Conservation (phyloP, 2,888 invertebrate genomes). For the Dascillus cervinus region DNA sequence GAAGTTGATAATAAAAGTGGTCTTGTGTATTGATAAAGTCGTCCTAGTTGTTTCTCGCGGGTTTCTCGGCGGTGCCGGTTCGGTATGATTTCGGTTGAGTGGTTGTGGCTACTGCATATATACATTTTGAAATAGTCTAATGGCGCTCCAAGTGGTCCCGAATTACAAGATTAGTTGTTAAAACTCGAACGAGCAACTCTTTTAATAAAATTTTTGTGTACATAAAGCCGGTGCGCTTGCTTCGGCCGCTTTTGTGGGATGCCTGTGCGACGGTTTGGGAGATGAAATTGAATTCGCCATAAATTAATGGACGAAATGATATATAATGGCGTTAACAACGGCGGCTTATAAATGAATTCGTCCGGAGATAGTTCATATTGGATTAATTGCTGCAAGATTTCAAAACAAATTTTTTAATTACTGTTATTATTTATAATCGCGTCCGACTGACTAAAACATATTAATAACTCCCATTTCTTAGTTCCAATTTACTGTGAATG, state of each 20-base stretch:
- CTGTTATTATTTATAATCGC: constrained; percentile 10
- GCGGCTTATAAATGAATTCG: no score
- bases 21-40: no score
- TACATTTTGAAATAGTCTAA: constrained; percentile 20
- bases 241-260: no score
- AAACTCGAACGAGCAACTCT: constrained; percentile 5
- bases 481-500: no score
- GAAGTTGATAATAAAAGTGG: constrained; percentile 17
- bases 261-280: no score
- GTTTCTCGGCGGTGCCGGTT: constrained; percentile 4
- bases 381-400: no score
- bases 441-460: no score
- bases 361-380: no score
- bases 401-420: no score
- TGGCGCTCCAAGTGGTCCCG: constrained; percentile 18
- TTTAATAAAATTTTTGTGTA: no score
- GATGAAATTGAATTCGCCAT: constrained; percentile 5
- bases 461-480: no score
- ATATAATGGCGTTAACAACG: constrained; percentile 9
- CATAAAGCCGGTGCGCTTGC: no score
- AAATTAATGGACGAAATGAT: constrained; percentile 10
- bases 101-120: constrained; percentile 18
- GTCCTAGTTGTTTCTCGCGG: constrained; percentile 8
- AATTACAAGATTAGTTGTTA: constrained; percentile 15
- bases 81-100: constrained; percentile 8